Percentiles rank a stretch among this genome's conserved stretches.
Evolutionary conservation across 2,888 invertebrate species (phyloP).

Genomic region (Tinea trinotella): DNA sequence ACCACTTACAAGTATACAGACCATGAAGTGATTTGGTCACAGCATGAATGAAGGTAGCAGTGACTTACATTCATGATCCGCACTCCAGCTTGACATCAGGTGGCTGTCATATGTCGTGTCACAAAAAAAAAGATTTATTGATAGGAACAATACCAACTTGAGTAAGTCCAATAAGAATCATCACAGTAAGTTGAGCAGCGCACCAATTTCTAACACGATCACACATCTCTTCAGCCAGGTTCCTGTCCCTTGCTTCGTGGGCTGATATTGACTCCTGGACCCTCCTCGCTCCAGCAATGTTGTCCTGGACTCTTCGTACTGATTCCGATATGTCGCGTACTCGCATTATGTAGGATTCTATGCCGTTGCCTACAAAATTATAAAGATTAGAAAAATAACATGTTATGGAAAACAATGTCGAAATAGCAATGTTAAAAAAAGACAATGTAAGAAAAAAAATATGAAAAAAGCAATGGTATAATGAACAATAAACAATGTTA

Average conservation of each 20-base stretch:
- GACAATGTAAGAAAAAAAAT: too few species aligned
- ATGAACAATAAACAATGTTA: too few species aligned
- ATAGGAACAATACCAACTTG: slow-evolving; percentile 38
- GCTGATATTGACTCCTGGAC: slow-evolving; percentile 75
- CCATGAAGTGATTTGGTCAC: too few species aligned
- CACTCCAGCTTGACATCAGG: background rate
- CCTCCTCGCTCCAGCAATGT: slow-evolving; percentile 74
- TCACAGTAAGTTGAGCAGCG: slow-evolving; percentile 42
- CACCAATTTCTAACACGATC: slow-evolving; percentile 50
- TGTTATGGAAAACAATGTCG: too few species aligned
- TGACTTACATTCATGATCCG: background rate
- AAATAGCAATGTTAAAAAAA: too few species aligned
- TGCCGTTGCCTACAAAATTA: background rate
- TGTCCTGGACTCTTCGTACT: slow-evolving; percentile 74
- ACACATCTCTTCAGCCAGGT: slow-evolving; percentile 85
- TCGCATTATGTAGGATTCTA: slow-evolving; percentile 30
- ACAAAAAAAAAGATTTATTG: too few species aligned
- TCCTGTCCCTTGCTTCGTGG: slow-evolving; percentile 84
- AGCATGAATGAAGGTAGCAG: background rate
- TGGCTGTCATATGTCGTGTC: too few species aligned
- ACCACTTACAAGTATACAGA: background rate
- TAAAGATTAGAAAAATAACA: too few species aligned
- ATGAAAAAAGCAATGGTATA: too few species aligned
- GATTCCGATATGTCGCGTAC: slow-evolving; percentile 77
- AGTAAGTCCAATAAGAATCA: slow-evolving; percentile 45